Conservation (phyloP, 2,888 invertebrate genomes). For the Tipula unca region DNA sequence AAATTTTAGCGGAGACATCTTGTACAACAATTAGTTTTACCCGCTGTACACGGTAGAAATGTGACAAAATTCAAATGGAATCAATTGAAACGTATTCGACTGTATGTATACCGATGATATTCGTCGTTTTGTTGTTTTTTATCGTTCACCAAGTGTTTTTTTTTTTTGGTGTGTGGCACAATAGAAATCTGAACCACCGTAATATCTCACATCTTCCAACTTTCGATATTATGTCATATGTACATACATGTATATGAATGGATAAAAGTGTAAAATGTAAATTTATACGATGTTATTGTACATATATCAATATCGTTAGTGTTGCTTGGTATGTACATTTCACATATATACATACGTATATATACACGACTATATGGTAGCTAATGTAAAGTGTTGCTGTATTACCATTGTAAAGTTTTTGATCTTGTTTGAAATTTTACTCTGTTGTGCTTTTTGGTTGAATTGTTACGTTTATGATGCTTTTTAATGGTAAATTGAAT, state of each 20-base stretch:
- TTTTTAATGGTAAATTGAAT: not conserved
- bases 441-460: not conserved
- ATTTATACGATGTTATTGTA: not conserved
- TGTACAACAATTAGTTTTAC: not conserved
- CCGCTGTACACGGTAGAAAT: not conserved
- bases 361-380: not conserved
- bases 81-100: not conserved
- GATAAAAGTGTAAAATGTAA: not conserved
- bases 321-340: not conserved
- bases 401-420: not conserved
- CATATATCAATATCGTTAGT: not conserved
- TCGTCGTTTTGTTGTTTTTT: not conserved
- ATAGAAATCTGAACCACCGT: not conserved
- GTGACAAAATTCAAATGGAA: not conserved
- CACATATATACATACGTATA: not conserved
- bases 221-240: not conserved
- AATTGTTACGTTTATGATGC: not conserved
- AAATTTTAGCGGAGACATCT: not conserved
- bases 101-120: not conserved
- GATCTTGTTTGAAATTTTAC: not conserved
- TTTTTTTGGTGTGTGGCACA: not conserved
- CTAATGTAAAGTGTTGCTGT: not conserved
- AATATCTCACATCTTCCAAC: not conserved
- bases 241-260: not conserved
- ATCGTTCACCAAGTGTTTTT: not conserved